phyloP scores from a whole-genome alignment of 2,888 invertebrate genomes.

The Erannis defoliaria region DNA sequence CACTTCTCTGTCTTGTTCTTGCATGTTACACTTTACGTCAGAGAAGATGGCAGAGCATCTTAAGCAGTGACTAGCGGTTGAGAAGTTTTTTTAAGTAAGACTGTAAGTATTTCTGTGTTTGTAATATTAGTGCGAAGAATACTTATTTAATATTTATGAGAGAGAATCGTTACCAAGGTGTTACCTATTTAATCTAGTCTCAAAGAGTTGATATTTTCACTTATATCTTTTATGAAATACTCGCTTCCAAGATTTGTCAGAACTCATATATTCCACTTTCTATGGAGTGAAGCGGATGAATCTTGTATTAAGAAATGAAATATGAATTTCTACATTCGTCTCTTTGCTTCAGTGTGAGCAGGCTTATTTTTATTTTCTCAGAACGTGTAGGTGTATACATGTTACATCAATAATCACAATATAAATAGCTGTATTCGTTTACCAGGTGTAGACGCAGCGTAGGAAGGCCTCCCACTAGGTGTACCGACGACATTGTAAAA shows the following conservation, averaged over 20 bases:
- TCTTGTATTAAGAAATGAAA: slow-evolving; percentile 40
- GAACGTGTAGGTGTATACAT: slow-evolving; percentile 6
- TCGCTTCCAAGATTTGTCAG: slow-evolving; percentile 28
- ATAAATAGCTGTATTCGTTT: too few species aligned
- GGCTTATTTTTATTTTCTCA: slow-evolving; percentile 15
- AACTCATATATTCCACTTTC: slow-evolving; percentile 41
- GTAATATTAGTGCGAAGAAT: neutral
- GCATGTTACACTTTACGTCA: too few species aligned
- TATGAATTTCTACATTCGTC: slow-evolving; percentile 30
- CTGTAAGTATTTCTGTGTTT: too few species aligned
- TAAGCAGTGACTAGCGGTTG: too few species aligned
- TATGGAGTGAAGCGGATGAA: slow-evolving; percentile 45
- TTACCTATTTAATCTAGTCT: slow-evolving; percentile 7
- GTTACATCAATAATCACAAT: neutral
- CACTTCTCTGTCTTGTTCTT: too few species aligned
- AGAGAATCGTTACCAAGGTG: neutral
- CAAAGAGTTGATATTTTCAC: slow-evolving; percentile 7
- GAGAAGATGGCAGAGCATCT: too few species aligned
- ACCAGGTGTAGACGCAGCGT: too few species aligned
- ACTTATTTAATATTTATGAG: neutral
- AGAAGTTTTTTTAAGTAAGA: too few species aligned
- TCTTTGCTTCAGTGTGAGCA: slow-evolving; percentile 16
- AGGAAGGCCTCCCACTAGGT: too few species aligned
- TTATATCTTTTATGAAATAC: slow-evolving; percentile 14
- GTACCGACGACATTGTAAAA: too few species aligned